Conservation (phyloP, 2,797 vertebrate genomes). For the Myotis pilosus region DNA sequence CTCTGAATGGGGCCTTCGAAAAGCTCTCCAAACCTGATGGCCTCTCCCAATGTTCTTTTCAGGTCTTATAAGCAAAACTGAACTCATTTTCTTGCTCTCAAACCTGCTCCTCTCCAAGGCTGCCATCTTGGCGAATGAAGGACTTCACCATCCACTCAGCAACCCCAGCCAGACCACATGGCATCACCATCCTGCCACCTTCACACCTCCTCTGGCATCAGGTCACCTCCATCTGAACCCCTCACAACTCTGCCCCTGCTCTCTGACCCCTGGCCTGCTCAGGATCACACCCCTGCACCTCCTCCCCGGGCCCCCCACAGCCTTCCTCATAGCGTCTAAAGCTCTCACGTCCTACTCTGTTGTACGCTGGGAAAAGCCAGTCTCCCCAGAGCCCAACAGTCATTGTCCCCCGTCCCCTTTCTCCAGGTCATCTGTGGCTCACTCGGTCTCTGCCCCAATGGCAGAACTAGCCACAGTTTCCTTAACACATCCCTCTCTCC, state of each 20-base stretch:
- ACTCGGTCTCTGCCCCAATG: background rate
- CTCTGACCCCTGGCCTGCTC: background rate
- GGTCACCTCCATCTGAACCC: background rate
- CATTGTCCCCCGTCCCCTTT: background rate
- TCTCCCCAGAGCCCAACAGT: background rate
- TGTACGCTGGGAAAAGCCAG: background rate
- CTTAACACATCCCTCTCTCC: background rate
- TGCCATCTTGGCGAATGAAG: background rate
- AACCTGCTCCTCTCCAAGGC: background rate
- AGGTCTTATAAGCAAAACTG: background rate
- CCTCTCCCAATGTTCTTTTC: background rate
- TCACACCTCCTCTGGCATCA: background rate
- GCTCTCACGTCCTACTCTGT: background rate
- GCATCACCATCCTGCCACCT: background rate
- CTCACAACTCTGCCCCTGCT: background rate
- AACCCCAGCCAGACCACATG: background rate
- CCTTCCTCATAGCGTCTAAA: background rate
- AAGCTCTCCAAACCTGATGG: background rate
- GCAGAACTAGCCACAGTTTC: background rate
- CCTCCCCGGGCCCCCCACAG: background rate
- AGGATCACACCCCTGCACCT: background rate
- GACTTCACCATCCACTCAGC: background rate
- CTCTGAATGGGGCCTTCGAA: background rate
- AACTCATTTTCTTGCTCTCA: background rate
- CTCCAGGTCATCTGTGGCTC: background rate